Base-by-base conservation (phyloP, 2,888 invertebrate species). In the Sicus ferrugineus region DNA sequence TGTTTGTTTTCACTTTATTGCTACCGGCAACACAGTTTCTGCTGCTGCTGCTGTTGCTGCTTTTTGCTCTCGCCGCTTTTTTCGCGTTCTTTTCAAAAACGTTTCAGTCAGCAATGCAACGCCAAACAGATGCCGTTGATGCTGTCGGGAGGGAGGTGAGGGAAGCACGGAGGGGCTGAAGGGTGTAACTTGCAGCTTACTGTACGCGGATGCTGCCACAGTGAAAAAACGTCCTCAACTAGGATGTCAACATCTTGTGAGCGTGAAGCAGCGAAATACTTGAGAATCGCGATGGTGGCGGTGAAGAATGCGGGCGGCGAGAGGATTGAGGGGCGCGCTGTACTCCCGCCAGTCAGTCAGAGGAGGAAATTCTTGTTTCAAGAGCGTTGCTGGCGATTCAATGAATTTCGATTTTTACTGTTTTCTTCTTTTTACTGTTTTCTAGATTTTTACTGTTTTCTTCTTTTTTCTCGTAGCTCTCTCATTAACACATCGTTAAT, bases 11-110 rank as follows among this genome's bases (percentile, higher is more conserved):
- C 5, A 19, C 4, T 26, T 52, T 52, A 19, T 52, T 52, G 42
- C 42, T n/a, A 42, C 14, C 4, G 2, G 42, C 42, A 42, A 42
- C 42, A 42, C 16, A 42, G n/a, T 42, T 42, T 42, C 69, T 73
- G 72, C 70, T 69, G 68, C 46, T 69, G n/a, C n/a, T n/a, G n/a
- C n/a, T n/a, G n/a, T n/a, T n/a, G n/a, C n/a, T n/a, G n/a, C n/a
- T n/a, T n/a, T 38, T 38, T 38, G 14, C 14, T 38, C 38, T 38
- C n/a, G n/a, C 38, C 1, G 21, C 21, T 52, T 54, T 54, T 26
- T 54, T 52, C 26, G 6, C 28, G 11, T 54, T 54, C 2, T 26
- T 7, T 23, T 28, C 19, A 5, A 11, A 11, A 52, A 52, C 9
- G 21, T 50, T 50, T 50, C 42, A 42, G 16, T 2, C 14, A 16